Percentiles rank a stretch among this genome's conserved stretches.
These are phyloP conservation scores for Galerucella pusilla DNA, from an alignment of 2,888 invertebrate species.

Conservation along the genomic window DNA sequence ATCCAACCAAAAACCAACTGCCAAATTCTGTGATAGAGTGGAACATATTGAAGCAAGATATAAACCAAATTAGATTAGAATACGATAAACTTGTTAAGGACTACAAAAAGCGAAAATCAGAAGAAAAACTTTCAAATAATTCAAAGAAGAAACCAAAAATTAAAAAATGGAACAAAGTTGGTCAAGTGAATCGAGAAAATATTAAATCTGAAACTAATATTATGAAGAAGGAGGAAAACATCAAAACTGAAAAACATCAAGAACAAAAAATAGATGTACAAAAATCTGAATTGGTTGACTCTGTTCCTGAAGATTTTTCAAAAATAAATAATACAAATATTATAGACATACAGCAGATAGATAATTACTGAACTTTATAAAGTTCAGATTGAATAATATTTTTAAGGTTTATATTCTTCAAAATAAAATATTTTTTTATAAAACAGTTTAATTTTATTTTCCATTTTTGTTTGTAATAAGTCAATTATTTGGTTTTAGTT, in stretches of 20 bases:
- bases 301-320: background rate
- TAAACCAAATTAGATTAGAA: constrained; percentile 72
- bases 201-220: constrained; percentile 33
- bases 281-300: background rate
- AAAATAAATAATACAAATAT: background rate
- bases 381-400: background rate
- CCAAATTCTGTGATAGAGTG: constrained; percentile 71
- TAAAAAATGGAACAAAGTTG: constrained; percentile 42
- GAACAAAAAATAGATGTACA: background rate
- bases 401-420: background rate
- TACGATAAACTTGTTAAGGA: constrained; percentile 68
- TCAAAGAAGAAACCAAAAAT: constrained; percentile 42
- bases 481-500: too few relatives aligned
- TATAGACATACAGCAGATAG: background rate
- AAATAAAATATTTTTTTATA: background rate
- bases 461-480: background rate
- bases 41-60: constrained; percentile 74
- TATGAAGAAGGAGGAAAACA: background rate
- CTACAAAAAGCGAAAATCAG: constrained; percentile 54
- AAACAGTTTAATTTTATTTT: background rate
- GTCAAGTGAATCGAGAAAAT: constrained; percentile 35
- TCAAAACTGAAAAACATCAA: background rate
- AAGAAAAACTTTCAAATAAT: constrained; percentile 42
- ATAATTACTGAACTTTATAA: background rate
- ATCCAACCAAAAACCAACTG: constrained; percentile 73